Percentiles rank a stretch among this genome's conserved stretches.
phyloP scores from a whole-genome alignment of 1,140 invertebrate genomes.

The Macrocentrus cingulum region DNA sequence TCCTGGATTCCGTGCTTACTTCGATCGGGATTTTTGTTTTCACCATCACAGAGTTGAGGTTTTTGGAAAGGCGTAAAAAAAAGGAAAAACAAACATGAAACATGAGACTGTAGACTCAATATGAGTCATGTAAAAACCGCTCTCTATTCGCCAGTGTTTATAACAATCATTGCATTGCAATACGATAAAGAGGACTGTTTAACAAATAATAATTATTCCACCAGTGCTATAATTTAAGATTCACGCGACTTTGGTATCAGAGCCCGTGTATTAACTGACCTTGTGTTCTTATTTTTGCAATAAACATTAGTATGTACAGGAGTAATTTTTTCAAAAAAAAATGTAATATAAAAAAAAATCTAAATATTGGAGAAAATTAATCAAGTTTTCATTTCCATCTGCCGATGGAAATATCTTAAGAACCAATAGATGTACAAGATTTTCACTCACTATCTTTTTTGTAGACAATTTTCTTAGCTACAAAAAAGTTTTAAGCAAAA shows the following conservation, averaged over 20 bases:
- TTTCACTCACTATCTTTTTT: too few relatives aligned
- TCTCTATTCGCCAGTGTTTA: neutral
- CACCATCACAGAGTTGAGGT: too few relatives aligned
- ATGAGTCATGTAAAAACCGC: neutral
- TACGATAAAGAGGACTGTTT: neutral
- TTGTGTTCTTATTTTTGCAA: neutral
- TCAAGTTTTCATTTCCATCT: too few relatives aligned
- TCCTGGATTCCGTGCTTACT: too few relatives aligned
- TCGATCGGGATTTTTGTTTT: too few relatives aligned
- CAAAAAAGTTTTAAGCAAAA: too few relatives aligned
- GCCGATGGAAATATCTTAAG: too few relatives aligned
- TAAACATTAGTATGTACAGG: neutral
- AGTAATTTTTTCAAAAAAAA: neutral
- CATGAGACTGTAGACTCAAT: neutral
- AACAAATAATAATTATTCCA: neutral
- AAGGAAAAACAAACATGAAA: too few relatives aligned
- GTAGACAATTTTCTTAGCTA: too few relatives aligned
- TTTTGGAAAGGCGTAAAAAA: too few relatives aligned
- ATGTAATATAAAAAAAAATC: neutral
- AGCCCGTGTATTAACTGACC: slow-evolving; percentile 3
- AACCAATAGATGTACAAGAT: too few relatives aligned
- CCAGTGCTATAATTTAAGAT: neutral
- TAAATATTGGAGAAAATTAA: neutral
- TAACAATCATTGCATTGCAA: neutral
- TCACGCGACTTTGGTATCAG: slow-evolving; percentile 6